A percentile compares a stretch with the other conserved stretches of the same genome.
Conservation (phyloP, 2,113 vertebrate species). For the Bufo bufo region DNA sequence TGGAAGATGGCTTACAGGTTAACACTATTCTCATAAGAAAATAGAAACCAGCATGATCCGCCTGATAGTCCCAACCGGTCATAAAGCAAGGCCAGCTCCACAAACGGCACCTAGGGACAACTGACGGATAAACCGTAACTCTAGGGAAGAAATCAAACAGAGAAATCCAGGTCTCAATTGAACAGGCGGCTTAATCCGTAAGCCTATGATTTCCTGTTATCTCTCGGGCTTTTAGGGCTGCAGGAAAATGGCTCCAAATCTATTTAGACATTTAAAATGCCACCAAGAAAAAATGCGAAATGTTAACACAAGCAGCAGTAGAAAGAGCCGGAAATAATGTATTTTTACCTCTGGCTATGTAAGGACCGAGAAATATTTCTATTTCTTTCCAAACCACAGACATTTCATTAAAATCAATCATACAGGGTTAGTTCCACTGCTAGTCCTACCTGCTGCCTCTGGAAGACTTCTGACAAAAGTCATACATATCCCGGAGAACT, state of each 20-base stretch:
- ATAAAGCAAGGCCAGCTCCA: not conserved
- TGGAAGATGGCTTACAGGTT: not conserved
- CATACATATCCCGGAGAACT: not conserved
- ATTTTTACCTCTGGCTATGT: slow-evolving; percentile 55
- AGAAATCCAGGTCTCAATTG: slow-evolving; percentile 22
- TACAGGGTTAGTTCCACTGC: slow-evolving; percentile 62
- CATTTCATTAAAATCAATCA: slow-evolving; percentile 70
- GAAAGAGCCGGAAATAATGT: slow-evolving; percentile 47
- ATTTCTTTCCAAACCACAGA: slow-evolving; percentile 61
- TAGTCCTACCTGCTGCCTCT: slow-evolving; percentile 63
- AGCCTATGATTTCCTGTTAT: slow-evolving; percentile 21
- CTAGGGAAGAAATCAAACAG: slow-evolving; percentile 6
- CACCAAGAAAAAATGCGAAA: slow-evolving; percentile 5
- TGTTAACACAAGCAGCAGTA: slow-evolving; percentile 41
- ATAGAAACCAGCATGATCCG: not conserved
- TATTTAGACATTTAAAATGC: slow-evolving; percentile 48
- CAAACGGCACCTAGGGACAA: not conserved
- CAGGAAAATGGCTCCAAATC: slow-evolving; percentile 16
- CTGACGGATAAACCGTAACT: slow-evolving; percentile 6
- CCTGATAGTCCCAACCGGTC: not conserved
- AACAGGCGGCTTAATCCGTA: slow-evolving; percentile 26
- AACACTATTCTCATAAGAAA: not conserved
- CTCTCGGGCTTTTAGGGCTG: slow-evolving; percentile 19
- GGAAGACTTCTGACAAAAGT: slow-evolving; percentile 64
- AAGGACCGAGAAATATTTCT: slow-evolving; percentile 62